Conservation (phyloP, 1,140 invertebrate genomes). For the Bombus huntii region DNA sequence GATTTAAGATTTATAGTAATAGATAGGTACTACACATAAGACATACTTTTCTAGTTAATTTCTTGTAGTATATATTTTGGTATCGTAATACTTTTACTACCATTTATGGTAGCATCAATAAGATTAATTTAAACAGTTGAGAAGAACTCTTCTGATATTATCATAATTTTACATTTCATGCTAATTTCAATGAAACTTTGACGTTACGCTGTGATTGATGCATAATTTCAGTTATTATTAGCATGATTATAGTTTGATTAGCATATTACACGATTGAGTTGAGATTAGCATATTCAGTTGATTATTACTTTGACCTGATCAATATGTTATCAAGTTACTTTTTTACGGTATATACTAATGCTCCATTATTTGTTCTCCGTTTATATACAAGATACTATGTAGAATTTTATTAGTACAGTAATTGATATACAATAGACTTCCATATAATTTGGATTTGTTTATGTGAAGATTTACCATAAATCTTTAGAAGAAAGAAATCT, state of each 20-base stretch:
- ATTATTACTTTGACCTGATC: neutral
- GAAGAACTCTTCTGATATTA: neutral
- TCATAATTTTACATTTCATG: neutral
- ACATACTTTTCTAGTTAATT: neutral
- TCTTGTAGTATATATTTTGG: neutral
- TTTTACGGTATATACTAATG: neutral
- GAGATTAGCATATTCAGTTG: neutral
- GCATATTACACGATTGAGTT: neutral
- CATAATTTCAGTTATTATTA: too few relatives aligned
- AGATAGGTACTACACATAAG: neutral
- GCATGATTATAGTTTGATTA: neutral
- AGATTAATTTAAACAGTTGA: neutral
- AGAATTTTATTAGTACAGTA: neutral
- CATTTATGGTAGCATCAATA: neutral
- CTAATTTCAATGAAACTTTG: neutral
- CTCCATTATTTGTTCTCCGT: neutral
- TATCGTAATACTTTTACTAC: neutral
- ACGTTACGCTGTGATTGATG: too few relatives aligned
- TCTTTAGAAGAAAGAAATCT: neutral
- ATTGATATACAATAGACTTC: neutral
- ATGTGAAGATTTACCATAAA: neutral
- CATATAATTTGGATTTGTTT: neutral
- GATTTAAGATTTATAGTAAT: neutral
- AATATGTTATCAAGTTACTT: neutral
- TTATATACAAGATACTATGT: neutral